These are phyloP conservation scores for Vultur gryphus DNA, from an alignment of 2,797 vertebrate genomes.

Conservation along the genomic window DNA sequence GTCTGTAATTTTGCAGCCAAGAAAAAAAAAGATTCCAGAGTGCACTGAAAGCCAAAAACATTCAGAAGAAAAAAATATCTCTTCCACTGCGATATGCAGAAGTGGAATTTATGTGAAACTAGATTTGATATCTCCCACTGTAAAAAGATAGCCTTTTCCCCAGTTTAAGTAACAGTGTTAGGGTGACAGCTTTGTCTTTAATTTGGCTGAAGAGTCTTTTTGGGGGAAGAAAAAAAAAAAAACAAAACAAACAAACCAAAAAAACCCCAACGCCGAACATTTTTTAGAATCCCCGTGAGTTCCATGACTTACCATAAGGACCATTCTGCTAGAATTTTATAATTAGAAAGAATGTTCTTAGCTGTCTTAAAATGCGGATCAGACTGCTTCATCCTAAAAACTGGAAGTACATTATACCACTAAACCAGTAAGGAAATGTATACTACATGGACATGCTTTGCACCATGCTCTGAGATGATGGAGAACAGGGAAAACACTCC, in stretches of 20 bases:
- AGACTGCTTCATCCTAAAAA: not conserved
- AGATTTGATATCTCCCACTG: not conserved
- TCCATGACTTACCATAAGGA: not conserved
- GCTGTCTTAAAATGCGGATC: not conserved
- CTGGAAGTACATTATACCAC: not conserved
- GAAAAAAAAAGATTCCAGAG: not conserved
- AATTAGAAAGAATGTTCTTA: not conserved
- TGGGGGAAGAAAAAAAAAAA: too few species aligned
- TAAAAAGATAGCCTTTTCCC: not conserved
- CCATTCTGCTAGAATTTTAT: not conserved
- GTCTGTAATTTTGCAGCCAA: not conserved
- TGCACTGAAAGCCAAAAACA: not conserved
- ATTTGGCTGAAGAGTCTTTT: not conserved
- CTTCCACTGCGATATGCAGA: fast-evolving
- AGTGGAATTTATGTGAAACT: not conserved
- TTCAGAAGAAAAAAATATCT: not conserved
- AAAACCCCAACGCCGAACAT: not conserved
- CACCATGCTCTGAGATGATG: not conserved
- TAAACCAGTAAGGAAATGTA: not conserved
- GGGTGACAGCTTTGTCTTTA: not conserved
- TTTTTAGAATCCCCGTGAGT: not conserved
- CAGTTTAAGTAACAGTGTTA: not conserved
- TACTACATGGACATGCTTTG: not conserved
- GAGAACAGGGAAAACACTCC: not conserved
- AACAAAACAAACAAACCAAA: too few species aligned